Evolutionary conservation across 2,113 vertebrate genomes (phyloP).

Genomic region (Aythya baeri): DNA sequence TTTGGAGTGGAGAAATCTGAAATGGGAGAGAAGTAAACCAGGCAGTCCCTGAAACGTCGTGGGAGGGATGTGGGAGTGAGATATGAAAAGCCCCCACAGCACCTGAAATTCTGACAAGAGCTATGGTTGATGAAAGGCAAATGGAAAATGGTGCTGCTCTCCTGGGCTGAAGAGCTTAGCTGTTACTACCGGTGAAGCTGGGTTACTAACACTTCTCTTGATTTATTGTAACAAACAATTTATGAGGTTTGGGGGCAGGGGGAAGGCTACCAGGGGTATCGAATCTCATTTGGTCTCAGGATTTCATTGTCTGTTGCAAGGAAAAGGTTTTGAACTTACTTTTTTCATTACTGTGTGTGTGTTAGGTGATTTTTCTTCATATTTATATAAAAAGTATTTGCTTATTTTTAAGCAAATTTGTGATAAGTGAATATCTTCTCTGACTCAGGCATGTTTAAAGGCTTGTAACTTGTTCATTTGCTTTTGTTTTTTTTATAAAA

Average conservation of each 20-base stretch:
- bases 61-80: background rate
- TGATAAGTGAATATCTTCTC: background rate
- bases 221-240: too few species aligned
- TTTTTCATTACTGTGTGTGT: background rate
- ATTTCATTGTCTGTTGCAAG: background rate
- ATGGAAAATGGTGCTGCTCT: too few species aligned
- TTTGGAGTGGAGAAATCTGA: background rate
- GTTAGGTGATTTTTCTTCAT: background rate
- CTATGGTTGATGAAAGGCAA: too few species aligned
- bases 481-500: too few species aligned
- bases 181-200: too few species aligned
- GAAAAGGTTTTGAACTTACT: background rate
- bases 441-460: background rate
- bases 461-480: background rate
- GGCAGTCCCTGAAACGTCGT: too few species aligned
- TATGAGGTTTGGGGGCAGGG: too few species aligned
- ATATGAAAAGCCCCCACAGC: too few species aligned
- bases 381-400: too few species aligned
- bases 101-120: too few species aligned
- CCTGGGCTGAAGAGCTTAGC: too few species aligned
- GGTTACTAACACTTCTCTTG: too few species aligned
- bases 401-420: background rate
- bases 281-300: background rate
- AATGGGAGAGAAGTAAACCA: background rate
- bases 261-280: background rate